Base-by-base conservation (phyloP, 2,797 vertebrate genomes). In the Cyprinella venusta region DNA sequence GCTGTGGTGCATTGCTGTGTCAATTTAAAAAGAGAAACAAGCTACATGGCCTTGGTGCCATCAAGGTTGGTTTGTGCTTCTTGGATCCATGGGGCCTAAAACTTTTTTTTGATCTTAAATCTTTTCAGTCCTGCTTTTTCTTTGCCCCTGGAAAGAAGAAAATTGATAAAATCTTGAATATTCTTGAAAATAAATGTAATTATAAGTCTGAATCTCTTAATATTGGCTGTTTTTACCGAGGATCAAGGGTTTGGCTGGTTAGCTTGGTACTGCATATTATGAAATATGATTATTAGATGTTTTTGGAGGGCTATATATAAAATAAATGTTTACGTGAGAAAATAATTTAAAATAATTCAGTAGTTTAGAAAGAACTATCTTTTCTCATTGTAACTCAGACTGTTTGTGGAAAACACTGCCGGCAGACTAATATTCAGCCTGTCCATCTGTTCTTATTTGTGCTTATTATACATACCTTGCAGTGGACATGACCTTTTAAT, bases 31-130 rank as follows among this genome's bases (percentile, higher is more conserved):
- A 81, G 42, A 52, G 79, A 65, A 21, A 9, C 15, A 74, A 70
- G 67, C 18, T 15, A 15, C 38, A 26, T 83, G 74, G 77, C 81
- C 81, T 83, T 77, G 74, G 65, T 69, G 74, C 72, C 81, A 83
- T 83, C 38, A 45, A 36, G 26, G 50, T 69, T 48, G 38, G 38
- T 69, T 59, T 76, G 64, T 6, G 21, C 74, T 77, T 76, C 33
- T 69, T n/a, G 26, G 8, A 36, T 77, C 52, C 74, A 40, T 69
- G 26, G 33, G n/a, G 61, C 19, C 50, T 21, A 21, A 63, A 71
- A 16, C 9, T 9, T 15, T 71, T 26, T 26, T 50, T 72, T 72
- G 79, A 81, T 56, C 65, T 59, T 40, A 36, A 76, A 68, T 56
- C 30, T 79, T 67, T 52, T 68, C 45, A 54, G 61, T 42, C 36